Evolutionary conservation across 2,888 invertebrate species (phyloP).

Genomic region (Mythimna albipuncta): DNA sequence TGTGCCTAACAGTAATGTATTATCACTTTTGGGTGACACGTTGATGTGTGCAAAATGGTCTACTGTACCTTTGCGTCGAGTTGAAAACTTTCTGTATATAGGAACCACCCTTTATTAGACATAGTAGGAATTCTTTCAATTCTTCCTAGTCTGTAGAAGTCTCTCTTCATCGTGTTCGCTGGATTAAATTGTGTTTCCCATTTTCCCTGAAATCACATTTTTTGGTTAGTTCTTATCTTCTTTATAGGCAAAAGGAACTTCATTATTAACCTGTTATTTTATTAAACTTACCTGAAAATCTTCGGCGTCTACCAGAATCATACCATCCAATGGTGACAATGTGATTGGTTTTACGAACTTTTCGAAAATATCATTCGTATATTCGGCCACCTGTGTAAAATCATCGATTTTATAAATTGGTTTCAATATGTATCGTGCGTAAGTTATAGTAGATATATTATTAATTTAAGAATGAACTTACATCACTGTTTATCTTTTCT

Average conservation of each 20-base stretch:
- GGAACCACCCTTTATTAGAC: background rate
- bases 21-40: background rate
- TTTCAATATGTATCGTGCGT: background rate
- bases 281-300: constrained; percentile 30
- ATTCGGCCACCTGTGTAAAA: constrained; percentile 31
- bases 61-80: constrained; percentile 38
- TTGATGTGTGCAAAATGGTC: background rate
- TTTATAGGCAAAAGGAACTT: background rate
- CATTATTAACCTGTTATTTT: background rate
- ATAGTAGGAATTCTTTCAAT: constrained; percentile 13
- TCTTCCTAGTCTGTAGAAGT: constrained; percentile 9
- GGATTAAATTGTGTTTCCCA: constrained; percentile 40
- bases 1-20: background rate
- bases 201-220: constrained; percentile 35
- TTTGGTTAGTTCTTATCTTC: background rate
- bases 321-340: constrained; percentile 6
- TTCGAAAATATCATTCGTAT: constrained; percentile 24
- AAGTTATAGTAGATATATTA: background rate
- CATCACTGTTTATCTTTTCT: constrained; percentile 52
- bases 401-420: background rate
- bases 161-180: background rate
- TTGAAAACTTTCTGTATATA: background rate
- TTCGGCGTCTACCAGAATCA: constrained; percentile 45
- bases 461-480: constrained; percentile 19
- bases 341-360: constrained; percentile 25